Conservation (phyloP, 2,797 vertebrate species). For the Octomys mimax region DNA sequence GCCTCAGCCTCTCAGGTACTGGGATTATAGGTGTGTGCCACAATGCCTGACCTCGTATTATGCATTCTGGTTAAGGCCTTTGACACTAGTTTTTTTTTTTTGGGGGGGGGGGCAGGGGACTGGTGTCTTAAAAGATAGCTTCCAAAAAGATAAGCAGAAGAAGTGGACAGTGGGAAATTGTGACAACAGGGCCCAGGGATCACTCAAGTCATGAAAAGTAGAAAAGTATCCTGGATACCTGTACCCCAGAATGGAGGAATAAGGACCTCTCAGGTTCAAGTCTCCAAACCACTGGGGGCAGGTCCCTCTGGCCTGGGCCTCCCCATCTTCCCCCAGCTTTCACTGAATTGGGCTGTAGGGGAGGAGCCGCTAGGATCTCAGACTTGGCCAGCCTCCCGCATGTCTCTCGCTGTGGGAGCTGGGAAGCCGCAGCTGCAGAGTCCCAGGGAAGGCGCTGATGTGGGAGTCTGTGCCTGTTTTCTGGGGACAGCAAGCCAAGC, state of each 20-base stretch:
- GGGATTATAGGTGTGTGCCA: too few species aligned
- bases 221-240: neutral
- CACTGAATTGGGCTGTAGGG: neutral
- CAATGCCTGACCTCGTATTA: too few species aligned
- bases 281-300: neutral
- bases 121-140: neutral
- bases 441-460: neutral
- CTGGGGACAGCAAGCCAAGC: neutral
- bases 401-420: neutral
- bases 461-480: neutral
- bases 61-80: neutral
- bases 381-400: neutral
- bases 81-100: neutral
- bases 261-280: neutral
- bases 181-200: too few species aligned
- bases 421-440: neutral
- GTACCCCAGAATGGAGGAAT: too few species aligned
- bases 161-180: neutral
- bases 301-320: neutral
- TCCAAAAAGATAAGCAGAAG: neutral
- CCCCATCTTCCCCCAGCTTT: neutral
- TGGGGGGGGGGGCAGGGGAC: too few species aligned
- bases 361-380: neutral
- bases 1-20: too few species aligned
- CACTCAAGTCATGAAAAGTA: neutral